Percentiles rank a stretch among this genome's conserved stretches.
Conservation (phyloP, 2,888 invertebrate species). For the Drosophila rubida region DNA sequence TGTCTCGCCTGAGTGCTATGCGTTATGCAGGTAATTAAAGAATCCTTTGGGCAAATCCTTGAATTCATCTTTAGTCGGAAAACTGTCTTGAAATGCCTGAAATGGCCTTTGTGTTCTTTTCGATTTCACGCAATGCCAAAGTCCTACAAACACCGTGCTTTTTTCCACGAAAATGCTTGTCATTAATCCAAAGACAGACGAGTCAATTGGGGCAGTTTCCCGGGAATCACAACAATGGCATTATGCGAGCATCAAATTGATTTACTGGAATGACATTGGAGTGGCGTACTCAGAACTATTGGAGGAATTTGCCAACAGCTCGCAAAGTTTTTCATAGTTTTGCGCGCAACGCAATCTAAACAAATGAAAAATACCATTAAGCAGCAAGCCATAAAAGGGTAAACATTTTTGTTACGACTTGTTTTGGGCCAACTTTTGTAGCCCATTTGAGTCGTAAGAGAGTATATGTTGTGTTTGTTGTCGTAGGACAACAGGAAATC, state of each 20-base stretch:
- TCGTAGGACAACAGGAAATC: conserved; percentile 41
- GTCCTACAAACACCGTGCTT: background rate
- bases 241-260: conserved; percentile 8
- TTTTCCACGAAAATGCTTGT: conserved; percentile 6
- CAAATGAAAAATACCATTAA: conserved; percentile 44
- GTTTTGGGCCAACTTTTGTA: conserved; percentile 6
- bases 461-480: background rate
- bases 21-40: conserved; percentile 8
- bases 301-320: background rate
- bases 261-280: conserved; percentile 7
- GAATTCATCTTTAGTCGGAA: background rate
- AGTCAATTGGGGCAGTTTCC: background rate
- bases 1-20: background rate
- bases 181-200: background rate
- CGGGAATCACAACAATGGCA: background rate
- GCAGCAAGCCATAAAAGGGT: conserved; percentile 1
- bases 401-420: conserved; percentile 23
- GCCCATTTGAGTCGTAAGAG: background rate
- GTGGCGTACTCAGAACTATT: conserved; percentile 1
- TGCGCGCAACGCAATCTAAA: conserved; percentile 4
- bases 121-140: conserved; percentile 4
- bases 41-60: background rate
- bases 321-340: background rate
- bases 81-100: background rate
- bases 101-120: background rate